phyloP scores from a whole-genome alignment of 1,140 invertebrate genomes.

The Papilio aristodemus region DNA sequence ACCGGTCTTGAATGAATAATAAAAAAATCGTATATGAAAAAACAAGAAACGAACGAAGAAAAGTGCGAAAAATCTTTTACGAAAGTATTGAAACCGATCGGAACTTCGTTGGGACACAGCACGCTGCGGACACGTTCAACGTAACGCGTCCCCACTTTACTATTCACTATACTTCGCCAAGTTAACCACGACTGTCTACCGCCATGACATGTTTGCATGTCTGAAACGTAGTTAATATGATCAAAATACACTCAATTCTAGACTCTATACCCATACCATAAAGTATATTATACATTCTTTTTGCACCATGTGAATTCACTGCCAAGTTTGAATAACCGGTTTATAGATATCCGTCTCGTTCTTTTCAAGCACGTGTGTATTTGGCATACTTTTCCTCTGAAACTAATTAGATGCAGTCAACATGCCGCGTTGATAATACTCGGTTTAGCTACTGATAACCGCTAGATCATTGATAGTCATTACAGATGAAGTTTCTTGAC shows the following conservation, averaged over 20 bases:
- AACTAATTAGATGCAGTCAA: constrained; percentile 27
- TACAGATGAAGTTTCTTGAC: constrained; percentile 43
- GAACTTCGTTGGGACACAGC: constrained; percentile 44
- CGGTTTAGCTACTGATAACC: constrained; percentile 27
- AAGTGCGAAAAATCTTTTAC: constrained; percentile 30
- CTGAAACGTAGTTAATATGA: constrained; percentile 51
- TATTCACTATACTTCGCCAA: constrained; percentile 64
- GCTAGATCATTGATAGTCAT: constrained; percentile 42
- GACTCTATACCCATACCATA: constrained; percentile 40
- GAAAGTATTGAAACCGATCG: constrained; percentile 48
- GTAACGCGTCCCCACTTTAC: constrained; percentile 62
- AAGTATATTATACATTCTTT: constrained; percentile 41
- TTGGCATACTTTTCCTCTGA: constrained; percentile 52
- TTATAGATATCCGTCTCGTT: constrained; percentile 56
- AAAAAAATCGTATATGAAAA: constrained; percentile 34
- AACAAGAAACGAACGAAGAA: not conserved
- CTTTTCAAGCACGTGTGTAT: constrained; percentile 61
- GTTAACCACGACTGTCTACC: constrained; percentile 68
- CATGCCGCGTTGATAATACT: constrained; percentile 31
- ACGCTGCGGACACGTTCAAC: constrained; percentile 51
- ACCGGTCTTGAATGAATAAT: not conserved
- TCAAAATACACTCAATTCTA: constrained; percentile 30
- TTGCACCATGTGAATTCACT: constrained; percentile 56
- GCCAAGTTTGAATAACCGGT: constrained; percentile 76
- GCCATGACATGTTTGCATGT: constrained; percentile 46